Conservation (phyloP, 2,113 vertebrate genomes). For the Coptodon bakossiorum region DNA sequence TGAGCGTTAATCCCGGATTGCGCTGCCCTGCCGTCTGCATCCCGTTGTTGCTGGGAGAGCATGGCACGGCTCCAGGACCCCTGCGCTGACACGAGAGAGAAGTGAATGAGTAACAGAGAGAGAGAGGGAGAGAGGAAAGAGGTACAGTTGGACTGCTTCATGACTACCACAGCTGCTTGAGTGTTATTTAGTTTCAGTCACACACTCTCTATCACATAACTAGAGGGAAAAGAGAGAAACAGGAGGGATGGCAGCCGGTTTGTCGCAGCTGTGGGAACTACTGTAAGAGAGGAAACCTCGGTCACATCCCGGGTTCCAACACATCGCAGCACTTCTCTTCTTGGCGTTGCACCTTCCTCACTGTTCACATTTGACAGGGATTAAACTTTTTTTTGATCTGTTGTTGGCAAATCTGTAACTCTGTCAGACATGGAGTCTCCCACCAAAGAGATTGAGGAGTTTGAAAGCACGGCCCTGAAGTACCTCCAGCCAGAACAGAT, state of each 20-base stretch:
- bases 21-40: slow-evolving; percentile 62
- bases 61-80: slow-evolving; percentile 64
- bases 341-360: background rate
- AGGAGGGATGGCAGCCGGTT: slow-evolving; percentile 31
- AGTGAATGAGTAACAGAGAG: slow-evolving; percentile 29
- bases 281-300: slow-evolving; percentile 48
- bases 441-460: slow-evolving; percentile 99
- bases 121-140: background rate
- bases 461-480: slow-evolving; percentile 96
- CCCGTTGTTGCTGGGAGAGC: slow-evolving; percentile 59
- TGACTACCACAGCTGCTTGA: slow-evolving; percentile 36
- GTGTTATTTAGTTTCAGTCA: slow-evolving; percentile 40
- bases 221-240: background rate
- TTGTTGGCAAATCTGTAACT: slow-evolving; percentile 7
- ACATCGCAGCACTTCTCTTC: background rate
- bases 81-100: slow-evolving; percentile 45
- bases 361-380: slow-evolving; percentile 18
- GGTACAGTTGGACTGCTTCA: slow-evolving; percentile 25
- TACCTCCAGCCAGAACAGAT: slow-evolving; percentile 97
- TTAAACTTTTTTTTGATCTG: slow-evolving; percentile 49
- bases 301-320: slow-evolving; percentile 10
- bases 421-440: slow-evolving; percentile 89
- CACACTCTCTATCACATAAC: slow-evolving; percentile 8
- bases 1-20: slow-evolving; percentile 64
- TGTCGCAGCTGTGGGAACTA: slow-evolving; percentile 26